Conservation (phyloP, 2,888 invertebrate genomes). For the Idaea dimidiata region DNA sequence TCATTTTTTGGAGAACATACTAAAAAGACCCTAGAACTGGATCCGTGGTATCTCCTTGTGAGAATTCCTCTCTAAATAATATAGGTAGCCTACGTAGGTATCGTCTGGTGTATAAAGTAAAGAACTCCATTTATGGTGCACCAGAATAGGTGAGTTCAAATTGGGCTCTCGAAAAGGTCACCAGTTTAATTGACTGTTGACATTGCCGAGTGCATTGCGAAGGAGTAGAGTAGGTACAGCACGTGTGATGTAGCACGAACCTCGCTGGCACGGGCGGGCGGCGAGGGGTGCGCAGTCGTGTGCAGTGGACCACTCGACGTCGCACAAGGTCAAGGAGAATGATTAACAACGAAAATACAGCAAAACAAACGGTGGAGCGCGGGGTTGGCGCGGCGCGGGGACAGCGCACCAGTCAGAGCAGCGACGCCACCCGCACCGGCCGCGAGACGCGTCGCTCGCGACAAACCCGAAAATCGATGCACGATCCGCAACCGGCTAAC, state of each 20-base stretch:
- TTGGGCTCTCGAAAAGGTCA: slow-evolving; percentile 37
- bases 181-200: slow-evolving; percentile 33
- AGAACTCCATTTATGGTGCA: background rate
- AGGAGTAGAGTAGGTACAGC: slow-evolving; percentile 43
- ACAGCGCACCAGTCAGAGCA: slow-evolving; percentile 71
- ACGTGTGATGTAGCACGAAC: slow-evolving; percentile 69
- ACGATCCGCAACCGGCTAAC: slow-evolving; percentile 71
- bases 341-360: slow-evolving; percentile 82
- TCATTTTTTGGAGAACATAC: too few species aligned
- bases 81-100: background rate
- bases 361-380: slow-evolving; percentile 77
- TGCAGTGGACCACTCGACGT: slow-evolving; percentile 80
- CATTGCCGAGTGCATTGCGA: slow-evolving; percentile 40
- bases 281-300: slow-evolving; percentile 76
- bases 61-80: background rate
- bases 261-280: slow-evolving; percentile 60
- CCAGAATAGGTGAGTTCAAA: slow-evolving; percentile 13
- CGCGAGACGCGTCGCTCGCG: slow-evolving; percentile 69
- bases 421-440: slow-evolving; percentile 72
- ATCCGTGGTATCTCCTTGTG: background rate
- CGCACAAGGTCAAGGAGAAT: slow-evolving; percentile 82
- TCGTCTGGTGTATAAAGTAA: background rate
- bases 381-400: slow-evolving; percentile 60
- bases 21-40: background rate
- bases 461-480: slow-evolving; percentile 76